Evolutionary conservation across 1,140 invertebrate species (phyloP).

Genomic region (Varroa destructor): DNA sequence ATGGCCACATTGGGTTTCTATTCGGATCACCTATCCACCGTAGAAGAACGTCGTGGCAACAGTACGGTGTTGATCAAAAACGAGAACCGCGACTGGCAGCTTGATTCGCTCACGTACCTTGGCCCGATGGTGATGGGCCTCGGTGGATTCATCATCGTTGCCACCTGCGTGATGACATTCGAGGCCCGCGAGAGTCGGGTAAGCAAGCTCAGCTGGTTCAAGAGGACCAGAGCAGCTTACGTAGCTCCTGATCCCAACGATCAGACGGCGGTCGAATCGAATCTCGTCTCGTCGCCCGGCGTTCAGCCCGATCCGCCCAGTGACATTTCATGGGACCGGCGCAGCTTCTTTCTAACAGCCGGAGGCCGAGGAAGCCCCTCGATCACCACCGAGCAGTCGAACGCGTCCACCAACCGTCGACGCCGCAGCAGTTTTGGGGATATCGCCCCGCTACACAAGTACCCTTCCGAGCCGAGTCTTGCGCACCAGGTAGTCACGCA

Average conservation of each 20-base stretch:
- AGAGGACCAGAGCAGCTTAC: neutral
- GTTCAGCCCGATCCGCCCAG: conserved; percentile 27
- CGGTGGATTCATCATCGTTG: conserved; percentile 79
- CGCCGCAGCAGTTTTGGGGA: conserved; percentile 26
- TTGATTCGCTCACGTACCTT: conserved; percentile 56
- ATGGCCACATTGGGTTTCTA: conserved; percentile 82
- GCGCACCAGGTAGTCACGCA: conserved; percentile 26
- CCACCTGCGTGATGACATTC: conserved; percentile 86
- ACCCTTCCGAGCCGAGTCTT: conserved; percentile 25
- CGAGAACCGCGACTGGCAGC: conserved; percentile 52
- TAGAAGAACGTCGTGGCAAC: conserved; percentile 58
- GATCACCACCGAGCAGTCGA: conserved; percentile 23
- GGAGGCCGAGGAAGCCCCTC: conserved; percentile 26
- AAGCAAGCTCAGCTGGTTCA: conserved; percentile 28
- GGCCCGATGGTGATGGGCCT: conserved; percentile 84
- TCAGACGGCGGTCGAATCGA: neutral
- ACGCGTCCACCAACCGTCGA: conserved; percentile 11
- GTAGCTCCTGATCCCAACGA: neutral
- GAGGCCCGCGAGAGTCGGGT: conserved; percentile 45
- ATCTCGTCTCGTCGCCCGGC: conserved; percentile 24
- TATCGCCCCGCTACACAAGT: conserved; percentile 27
- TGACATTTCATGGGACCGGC: conserved; percentile 23
- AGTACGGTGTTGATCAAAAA: conserved; percentile 60
- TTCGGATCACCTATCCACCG: conserved; percentile 61
- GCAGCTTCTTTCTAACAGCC: conserved; percentile 17